These are phyloP conservation scores for Cricetomys ansorgei DNA, from an alignment of 2,113 vertebrate genomes.

Conservation along the genomic window DNA sequence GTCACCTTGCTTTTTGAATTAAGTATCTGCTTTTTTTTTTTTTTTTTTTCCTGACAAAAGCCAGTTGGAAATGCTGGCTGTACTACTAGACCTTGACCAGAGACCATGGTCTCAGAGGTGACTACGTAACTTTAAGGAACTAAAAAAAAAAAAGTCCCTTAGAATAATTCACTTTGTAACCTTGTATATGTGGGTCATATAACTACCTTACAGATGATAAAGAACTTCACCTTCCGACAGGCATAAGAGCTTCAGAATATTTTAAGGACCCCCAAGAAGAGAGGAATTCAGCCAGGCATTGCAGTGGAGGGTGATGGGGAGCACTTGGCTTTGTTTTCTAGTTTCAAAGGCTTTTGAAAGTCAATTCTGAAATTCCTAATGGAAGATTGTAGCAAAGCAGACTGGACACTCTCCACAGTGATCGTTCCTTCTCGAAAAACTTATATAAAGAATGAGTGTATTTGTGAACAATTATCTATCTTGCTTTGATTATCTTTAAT, in stretches of 20 bases:
- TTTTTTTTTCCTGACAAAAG: not conserved
- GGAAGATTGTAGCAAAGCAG: not conserved
- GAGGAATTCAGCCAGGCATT: not conserved
- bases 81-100: not conserved
- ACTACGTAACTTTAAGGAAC: not conserved
- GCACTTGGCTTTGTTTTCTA: not conserved
- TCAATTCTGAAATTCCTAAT: not conserved
- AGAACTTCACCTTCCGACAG: not conserved
- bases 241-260: not conserved
- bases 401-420: not conserved
- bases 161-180: not conserved
- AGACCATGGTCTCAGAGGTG: not conserved
- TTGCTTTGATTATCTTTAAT: constrained; percentile 1
- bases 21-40: not conserved
- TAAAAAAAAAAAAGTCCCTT: not conserved
- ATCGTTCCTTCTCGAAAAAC: not conserved
- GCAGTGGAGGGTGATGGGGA: not conserved
- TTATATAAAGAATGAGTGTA: not conserved
- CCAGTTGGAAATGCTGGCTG: not conserved
- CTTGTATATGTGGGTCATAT: not conserved
- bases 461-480: not conserved
- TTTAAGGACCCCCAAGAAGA: not conserved
- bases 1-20: not conserved
- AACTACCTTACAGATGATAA: not conserved
- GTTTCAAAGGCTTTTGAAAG: not conserved